A percentile compares a stretch with the other conserved stretches of the same genome.
These are phyloP conservation scores for Marcusenius ussheri DNA, from an alignment of 2,113 vertebrate species.

Conservation along the genomic window DNA sequence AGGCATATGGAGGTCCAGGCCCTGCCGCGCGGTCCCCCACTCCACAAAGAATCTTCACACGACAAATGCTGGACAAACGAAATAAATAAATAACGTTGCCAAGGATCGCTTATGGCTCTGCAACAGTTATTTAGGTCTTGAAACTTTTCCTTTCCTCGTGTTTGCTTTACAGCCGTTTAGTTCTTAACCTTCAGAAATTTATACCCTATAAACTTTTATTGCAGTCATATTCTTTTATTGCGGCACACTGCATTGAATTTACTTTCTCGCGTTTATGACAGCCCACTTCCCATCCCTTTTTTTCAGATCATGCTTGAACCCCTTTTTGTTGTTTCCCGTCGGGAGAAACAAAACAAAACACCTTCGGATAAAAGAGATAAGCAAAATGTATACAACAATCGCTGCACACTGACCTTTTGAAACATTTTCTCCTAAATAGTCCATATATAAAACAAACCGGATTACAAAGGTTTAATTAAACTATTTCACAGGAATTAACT, in stretches of 20 bases:
- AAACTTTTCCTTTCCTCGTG: constrained; percentile 68
- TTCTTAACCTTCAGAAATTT: constrained; percentile 99
- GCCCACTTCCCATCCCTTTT: constrained; percentile 60
- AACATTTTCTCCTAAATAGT: not conserved
- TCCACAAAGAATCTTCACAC: constrained; percentile 35
- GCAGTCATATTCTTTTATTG: constrained; percentile 99
- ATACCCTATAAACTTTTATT: constrained; percentile 99
- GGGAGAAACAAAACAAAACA: constrained; percentile 42
- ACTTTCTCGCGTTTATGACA: constrained; percentile 72
- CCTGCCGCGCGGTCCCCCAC: constrained; percentile 26
- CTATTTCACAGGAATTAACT: constrained; percentile 20
- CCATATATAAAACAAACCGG: not conserved
- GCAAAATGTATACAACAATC: not conserved
- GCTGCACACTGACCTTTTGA: not conserved
- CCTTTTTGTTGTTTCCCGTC: constrained; percentile 62
- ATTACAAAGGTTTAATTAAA: not conserved
- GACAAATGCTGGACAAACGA: constrained; percentile 40
- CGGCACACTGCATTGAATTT: constrained; percentile 76
- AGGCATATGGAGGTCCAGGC: constrained; percentile 50
- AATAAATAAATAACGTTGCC: constrained; percentile 19
- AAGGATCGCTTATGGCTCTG: constrained; percentile 23
- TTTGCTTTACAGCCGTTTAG: constrained; percentile 97
- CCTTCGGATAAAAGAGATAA: not conserved
- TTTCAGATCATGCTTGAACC: constrained; percentile 45
- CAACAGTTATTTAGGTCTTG: constrained; percentile 59